Evolutionary conservation across 2,888 invertebrate genomes (phyloP), one percentile per base, ranked within the genome.

Genomic region (Dasysyrphus albostriatus): DNA sequence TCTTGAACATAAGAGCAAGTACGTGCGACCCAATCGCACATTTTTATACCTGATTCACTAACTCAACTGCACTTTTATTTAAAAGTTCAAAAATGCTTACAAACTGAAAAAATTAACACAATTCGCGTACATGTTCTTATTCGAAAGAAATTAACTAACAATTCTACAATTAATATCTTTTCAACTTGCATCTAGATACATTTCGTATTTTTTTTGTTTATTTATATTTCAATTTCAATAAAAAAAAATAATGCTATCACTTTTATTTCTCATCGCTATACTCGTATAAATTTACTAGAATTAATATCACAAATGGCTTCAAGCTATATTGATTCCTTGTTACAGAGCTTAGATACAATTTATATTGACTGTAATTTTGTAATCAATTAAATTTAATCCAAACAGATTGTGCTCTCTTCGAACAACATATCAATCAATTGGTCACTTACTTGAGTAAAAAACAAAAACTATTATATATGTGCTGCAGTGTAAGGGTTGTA

Each of bases 381-480:
- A 76, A 58, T 67, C 54, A 65, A 54, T 58, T 65, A 56, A 67
- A 42, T 34, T 47, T 19, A 58, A 67, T 76, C 67, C 67, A 44
- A 65, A 16, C 58, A 44, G 47, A 75, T 47, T 76, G 67, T 24
- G 5, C 39, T 24, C 24, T 24, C 3, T 34, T 56, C 65, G 10
- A 65, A 65, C 54, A 75, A 76, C 67, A 76, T 5, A 76, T 56
- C 76, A 76, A 76, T 76, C 75, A 75, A 65, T 12, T 32, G 32
- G 54, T 19, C 54, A 65, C 74, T 74, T 51, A 51, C 14, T 47
- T 49, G 24, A 51, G 24, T 49, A 12, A 39, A 54, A 8, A 7
- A 29, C 7, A 29, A 29, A 24, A 24, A 3, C 24, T 24, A n/a
- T 3, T 24, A 3, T 6, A 14, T 14, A n/a, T 54, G 29, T 4